Conservation (phyloP, 2,113 vertebrate genomes). For the Ophiodon elongatus region DNA sequence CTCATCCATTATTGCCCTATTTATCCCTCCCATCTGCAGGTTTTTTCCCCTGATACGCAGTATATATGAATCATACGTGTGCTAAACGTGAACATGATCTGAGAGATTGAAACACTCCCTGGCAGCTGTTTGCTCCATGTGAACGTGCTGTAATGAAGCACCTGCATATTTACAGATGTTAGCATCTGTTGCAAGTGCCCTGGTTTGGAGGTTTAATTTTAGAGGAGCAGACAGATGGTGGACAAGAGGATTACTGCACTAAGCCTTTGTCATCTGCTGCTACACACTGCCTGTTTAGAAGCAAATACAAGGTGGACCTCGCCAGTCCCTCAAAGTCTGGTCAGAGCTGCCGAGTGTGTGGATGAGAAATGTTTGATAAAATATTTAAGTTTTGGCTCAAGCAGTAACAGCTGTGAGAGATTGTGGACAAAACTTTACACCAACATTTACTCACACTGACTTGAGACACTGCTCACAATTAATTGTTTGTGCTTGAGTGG, state of each 20-base stretch:
- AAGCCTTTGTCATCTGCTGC: constrained; percentile 85
- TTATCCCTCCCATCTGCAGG: constrained; percentile 61
- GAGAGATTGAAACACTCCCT: constrained; percentile 27
- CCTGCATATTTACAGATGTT: constrained; percentile 81
- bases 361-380: constrained; percentile 12
- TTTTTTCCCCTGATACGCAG: background rate
- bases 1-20: constrained; percentile 65
- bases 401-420: background rate
- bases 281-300: constrained; percentile 62
- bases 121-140: constrained; percentile 50
- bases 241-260: constrained; percentile 83
- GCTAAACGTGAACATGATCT: constrained; percentile 35
- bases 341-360: constrained; percentile 8
- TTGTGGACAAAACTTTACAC: background rate
- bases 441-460: background rate
- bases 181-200: constrained; percentile 79
- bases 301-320: constrained; percentile 68
- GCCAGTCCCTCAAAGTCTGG: constrained; percentile 6
- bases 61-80: constrained; percentile 25
- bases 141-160: constrained; percentile 60
- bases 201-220: constrained; percentile 81
- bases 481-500: background rate
- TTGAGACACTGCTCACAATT: background rate
- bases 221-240: constrained; percentile 82
- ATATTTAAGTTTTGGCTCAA: constrained; percentile 13